phyloP scores from a whole-genome alignment of 2,797 vertebrate genomes.

The Ptychobarbus kaznakovi region DNA sequence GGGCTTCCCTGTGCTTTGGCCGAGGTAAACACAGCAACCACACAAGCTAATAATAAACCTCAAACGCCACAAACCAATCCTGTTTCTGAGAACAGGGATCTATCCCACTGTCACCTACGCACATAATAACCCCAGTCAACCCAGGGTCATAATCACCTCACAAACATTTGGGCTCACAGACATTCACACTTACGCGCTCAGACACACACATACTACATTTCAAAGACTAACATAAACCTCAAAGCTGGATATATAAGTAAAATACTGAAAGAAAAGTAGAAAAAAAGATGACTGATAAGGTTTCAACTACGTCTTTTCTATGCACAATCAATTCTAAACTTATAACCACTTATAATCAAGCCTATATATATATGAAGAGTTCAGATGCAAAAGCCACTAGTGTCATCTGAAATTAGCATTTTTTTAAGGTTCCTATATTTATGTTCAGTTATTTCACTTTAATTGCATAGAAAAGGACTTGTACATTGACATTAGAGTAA shows the following conservation, averaged over 20 bases:
- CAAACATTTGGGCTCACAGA: conserved; percentile 33
- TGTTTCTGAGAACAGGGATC: conserved; percentile 68
- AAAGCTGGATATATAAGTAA: not conserved
- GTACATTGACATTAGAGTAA: too few relatives aligned
- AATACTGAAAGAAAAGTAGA: not conserved
- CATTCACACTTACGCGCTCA: conserved; percentile 39
- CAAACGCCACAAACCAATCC: conserved; percentile 60
- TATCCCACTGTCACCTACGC: conserved; percentile 66
- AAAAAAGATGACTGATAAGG: too few relatives aligned
- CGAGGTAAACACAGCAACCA: conserved; percentile 66
- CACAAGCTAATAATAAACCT: conserved; percentile 65
- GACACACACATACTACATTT: conserved; percentile 30
- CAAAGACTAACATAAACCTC: conserved; percentile 21
- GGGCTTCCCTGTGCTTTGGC: conserved; percentile 68
- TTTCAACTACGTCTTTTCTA: too few relatives aligned
- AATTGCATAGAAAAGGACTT: too few relatives aligned
- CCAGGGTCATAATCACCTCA: conserved; percentile 49
- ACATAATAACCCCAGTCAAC: conserved; percentile 62
- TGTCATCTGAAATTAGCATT: too few relatives aligned
- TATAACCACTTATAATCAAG: too few relatives aligned
- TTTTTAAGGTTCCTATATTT: too few relatives aligned
- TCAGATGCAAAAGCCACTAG: too few relatives aligned
- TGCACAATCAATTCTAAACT: too few relatives aligned
- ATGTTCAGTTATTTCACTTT: too few relatives aligned
- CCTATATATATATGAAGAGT: too few relatives aligned